Evolutionary conservation across 1,140 invertebrate genomes (phyloP), one percentile per base, ranked within the genome.

Genomic region (Megalopta genalis): DNA sequence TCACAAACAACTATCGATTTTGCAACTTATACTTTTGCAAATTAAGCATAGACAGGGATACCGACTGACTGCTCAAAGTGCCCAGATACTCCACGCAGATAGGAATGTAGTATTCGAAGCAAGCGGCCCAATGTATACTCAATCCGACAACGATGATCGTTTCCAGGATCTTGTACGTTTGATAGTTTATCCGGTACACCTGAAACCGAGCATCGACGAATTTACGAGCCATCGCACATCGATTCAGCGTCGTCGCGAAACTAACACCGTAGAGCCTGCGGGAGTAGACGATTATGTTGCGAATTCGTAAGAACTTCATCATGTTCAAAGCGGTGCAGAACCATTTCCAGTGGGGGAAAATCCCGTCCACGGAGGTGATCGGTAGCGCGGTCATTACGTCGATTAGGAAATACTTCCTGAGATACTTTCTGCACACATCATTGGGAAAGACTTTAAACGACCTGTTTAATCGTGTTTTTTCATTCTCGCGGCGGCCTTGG

Each of bases 31-130:
- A n/a, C n/a, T n/a, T n/a, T n/a, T n/a, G 32, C 4, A 32, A 32
- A 32, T 32, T 32, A 32, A 4, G 4, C 4, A 4, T 32, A 32
- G 32, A 4, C 32, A 4, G 32, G 32, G 4, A 46, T 46, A 46
- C 78, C 70, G 23, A 78, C 81, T 67, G 21, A 0, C 67, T 42
- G 12, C 76, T 69, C 21, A 66, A 23, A 8, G 42, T 74, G 3
- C 59, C 27, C 16, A 85, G 54, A 14, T 68, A 65, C 39, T 42
- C 37, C 6, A 83, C 68, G 10, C 79, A 42, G 2, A 88, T 63
- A 0, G 90, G 90, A 0, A 93, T 66, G 65, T 90, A 92, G 67
- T 90, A 91, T 14, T 90, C 85, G 0, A 92, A 12, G 74, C 92
- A 93, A 2, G 90, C 86, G 7, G 83, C 84, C 92, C 91, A 93